Base-by-base conservation (phyloP, 2,888 invertebrate species). In the Conus canariensis region DNA sequence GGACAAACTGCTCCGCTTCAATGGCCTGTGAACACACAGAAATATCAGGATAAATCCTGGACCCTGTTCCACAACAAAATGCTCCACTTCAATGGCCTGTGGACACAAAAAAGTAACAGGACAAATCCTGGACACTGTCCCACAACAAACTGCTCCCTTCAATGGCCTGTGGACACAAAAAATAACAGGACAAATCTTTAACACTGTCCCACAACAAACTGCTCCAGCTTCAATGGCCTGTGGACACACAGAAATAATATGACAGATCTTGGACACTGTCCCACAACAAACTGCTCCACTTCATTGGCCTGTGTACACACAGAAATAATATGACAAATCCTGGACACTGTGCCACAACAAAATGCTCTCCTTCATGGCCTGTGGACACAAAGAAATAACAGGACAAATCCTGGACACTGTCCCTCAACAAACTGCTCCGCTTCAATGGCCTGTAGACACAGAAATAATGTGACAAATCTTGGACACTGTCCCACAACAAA, bases 161-260 rank as follows among this genome's bases (percentile, higher is more conserved):
- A 16, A 89, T 58, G n/a, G 89, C 89, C 89, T 89, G 85, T 3
- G 30, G 8, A 77, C 77, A 77, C 9, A 77, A 77, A 30, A 77
- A 25, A 70, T 22, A 64, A 25, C 5, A 30, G 30, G 30, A 30
- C 30, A 30, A 60, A 30, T 30, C 30, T 30, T 30, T 0, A 77
- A 58, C 89, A 89, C 30, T 85, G 70, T 16, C 74, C 56, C 58
- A 70, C 56, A 19, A 85, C 85, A 58, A 89, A 74, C 74, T 89
- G 85, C 56, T 89, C 85, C 19, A 74, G 85, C 85, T 25, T 85
- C 89, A 16, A 89, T 58, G n/a, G 89, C 89, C 89, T 89, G 85
- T 3, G 30, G 8, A 77, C 77, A 77, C 9, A 77, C 0, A 77
- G 5, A 77, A 25, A 70, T 22, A 64, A 25, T 0, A 30, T 0